phyloP scores from a whole-genome alignment of 2,113 vertebrate species.

The Fulica atra region DNA sequence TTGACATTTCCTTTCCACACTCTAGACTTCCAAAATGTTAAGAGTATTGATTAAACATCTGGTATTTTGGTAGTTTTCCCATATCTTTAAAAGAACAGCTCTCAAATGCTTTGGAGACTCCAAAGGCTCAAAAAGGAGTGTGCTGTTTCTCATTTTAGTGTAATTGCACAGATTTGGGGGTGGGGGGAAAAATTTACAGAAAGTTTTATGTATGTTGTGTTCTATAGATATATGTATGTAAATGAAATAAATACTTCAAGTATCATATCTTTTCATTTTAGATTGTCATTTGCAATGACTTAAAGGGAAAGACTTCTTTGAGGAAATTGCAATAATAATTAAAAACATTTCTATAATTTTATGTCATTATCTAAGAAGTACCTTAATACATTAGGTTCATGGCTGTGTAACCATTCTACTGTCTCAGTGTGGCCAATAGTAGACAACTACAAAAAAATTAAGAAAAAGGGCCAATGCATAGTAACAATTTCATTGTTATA shows the following conservation, averaged over 20 bases:
- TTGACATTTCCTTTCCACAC: conserved; percentile 57
- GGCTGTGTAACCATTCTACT: background rate
- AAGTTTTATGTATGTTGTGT: conserved; percentile 12
- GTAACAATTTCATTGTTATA: background rate
- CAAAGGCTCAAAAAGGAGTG: conserved; percentile 40
- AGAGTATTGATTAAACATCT: conserved; percentile 74
- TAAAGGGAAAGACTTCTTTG: background rate
- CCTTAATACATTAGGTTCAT: background rate
- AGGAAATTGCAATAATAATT: background rate
- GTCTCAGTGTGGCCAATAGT: background rate
- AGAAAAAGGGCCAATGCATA: background rate
- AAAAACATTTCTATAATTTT: background rate
- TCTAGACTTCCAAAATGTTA: conserved; percentile 66
- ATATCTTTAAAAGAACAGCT: conserved; percentile 70
- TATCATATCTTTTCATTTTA: background rate
- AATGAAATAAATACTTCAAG: background rate
- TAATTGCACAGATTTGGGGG: conserved; percentile 24
- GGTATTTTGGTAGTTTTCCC: conserved; percentile 70
- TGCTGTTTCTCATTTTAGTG: conserved; percentile 50
- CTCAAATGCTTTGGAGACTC: conserved; percentile 64
- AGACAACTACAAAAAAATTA: background rate
- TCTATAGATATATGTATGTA: conserved; percentile 1
- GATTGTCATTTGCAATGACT: background rate
- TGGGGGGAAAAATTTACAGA: background rate
- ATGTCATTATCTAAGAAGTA: background rate